Evolutionary conservation across 2,888 invertebrate species (phyloP).

Genomic region (Rambutsinella grinnellia): DNA sequence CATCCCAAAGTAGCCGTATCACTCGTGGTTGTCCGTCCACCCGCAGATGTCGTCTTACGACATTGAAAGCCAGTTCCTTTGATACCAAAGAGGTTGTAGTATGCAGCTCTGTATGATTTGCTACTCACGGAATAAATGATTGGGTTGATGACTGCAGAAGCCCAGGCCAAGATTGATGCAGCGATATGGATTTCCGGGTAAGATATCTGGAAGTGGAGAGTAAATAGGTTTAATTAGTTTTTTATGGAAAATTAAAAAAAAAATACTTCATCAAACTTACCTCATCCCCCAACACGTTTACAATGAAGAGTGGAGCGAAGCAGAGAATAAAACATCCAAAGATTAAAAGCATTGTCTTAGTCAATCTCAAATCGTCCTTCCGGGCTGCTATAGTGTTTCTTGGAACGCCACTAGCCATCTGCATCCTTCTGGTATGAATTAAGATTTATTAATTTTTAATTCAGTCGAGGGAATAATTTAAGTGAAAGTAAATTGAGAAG

Average conservation of each 20-base stretch:
- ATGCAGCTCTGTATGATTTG: slow-evolving; percentile 79
- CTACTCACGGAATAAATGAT: slow-evolving; percentile 92
- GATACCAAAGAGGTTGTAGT: slow-evolving; percentile 66
- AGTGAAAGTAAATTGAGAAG: slow-evolving; percentile 14
- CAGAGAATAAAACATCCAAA: slow-evolving; percentile 88
- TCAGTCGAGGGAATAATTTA: slow-evolving; percentile 13
- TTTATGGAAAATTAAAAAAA: no score
- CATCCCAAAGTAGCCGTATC: slow-evolving; percentile 24
- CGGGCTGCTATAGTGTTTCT: slow-evolving; percentile 13
- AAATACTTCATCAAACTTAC: no score
- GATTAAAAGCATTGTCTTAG: slow-evolving; percentile 88
- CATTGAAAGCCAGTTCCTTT: slow-evolving; percentile 3
- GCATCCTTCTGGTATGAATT: slow-evolving; percentile 23
- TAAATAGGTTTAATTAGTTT: no score
- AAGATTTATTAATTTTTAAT: slow-evolving; percentile 4
- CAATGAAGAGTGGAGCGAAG: slow-evolving; percentile 89
- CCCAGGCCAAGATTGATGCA: slow-evolving; percentile 90
- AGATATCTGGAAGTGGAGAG: slow-evolving; percentile 66
- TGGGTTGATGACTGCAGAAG: slow-evolving; percentile 90
- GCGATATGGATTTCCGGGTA: slow-evolving; percentile 84
- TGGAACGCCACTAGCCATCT: slow-evolving; percentile 19
- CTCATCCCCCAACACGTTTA: slow-evolving; percentile 87
- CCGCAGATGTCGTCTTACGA: slow-evolving; percentile 37
- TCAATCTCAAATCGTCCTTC: slow-evolving; percentile 84
- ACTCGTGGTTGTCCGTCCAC: slow-evolving; percentile 38